Base-by-base conservation (phyloP, 2,797 vertebrate genomes). In the Neosilurus mollespiculum region DNA sequence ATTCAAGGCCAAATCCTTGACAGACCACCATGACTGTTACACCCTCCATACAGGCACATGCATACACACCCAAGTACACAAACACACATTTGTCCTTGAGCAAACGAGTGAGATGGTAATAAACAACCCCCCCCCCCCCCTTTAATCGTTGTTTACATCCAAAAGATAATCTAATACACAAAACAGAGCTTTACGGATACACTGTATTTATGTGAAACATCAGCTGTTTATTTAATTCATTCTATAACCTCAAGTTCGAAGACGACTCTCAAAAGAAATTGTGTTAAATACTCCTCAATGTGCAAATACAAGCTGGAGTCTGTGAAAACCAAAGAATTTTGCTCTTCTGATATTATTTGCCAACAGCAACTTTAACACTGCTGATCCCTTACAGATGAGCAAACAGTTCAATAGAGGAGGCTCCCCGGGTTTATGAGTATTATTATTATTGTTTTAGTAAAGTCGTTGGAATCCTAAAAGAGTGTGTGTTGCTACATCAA, bases 11-110 rank as follows among this genome's bases (percentile, higher is more conserved):
- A 75, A 76, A 78, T 87, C 83, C 87, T 86, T 85, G 76, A 84
- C 30, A 76, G 83, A 86, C 85, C 86, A 89, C 84, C 85, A 14
- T 87, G 86, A 81, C 83, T 77, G 84, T 86, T 81, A 80, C 81
- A 69, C 49, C 8, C 86, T 82, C 56, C 79, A 80, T 65, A 71
- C 10, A 67, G 15, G 24, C 56, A 66, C 64, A 77, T 30, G 37
- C 26, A 67, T 14, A 34, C 76, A 81, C 61, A 61, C 61, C n/a
- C 65, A 82, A 73, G 34, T 20, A 69, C 54, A 66, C 53, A 79
- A 43, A 87, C 72, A 83, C 78, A 54, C 20, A 70, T 61, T 61
- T 70, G 87, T 87, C 77, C 72, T 37, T 83, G 64, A 69, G 43
- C 20, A 69, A 72, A 72, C 24, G 49, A 54, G 56, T 26, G 10